A percentile compares a stretch with the other conserved stretches of the same genome.
phyloP scores from a whole-genome alignment of 2,797 vertebrate species.

The Tachyglossus aculeatus region DNA sequence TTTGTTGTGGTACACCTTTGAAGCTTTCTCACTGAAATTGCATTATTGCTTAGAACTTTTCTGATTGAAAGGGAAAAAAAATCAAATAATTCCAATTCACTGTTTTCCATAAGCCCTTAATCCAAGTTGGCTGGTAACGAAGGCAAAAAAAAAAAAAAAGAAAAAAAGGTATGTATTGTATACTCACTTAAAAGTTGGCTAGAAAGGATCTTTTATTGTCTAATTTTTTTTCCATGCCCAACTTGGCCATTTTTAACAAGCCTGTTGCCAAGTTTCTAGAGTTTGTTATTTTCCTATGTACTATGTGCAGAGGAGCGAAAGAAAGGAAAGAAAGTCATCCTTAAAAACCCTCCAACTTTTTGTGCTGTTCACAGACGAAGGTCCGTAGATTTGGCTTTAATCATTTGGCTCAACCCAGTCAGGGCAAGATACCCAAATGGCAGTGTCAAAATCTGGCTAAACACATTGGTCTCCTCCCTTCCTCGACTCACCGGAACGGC shows the following conservation, averaged over 20 bases:
- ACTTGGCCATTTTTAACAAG: constrained; percentile 18
- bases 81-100: constrained; percentile 40
- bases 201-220: constrained; percentile 46
- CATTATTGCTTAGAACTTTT: constrained; percentile 21
- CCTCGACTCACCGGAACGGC: not conserved
- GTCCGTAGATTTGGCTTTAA: not conserved
- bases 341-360: not conserved
- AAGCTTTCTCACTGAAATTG: constrained; percentile 11
- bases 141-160: not conserved
- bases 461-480: not conserved
- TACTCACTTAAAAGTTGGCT: constrained; percentile 41
- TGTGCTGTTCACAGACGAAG: not conserved
- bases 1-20: constrained; percentile 2
- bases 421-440: not conserved
- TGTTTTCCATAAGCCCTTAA: constrained; percentile 46
- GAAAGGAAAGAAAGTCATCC: constrained; percentile 8
- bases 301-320: constrained; percentile 12
- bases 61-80: not conserved
- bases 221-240: constrained; percentile 34
- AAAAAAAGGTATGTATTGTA: constrained; percentile 34
- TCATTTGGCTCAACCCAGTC: not conserved
- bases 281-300: constrained; percentile 12
- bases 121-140: constrained; percentile 46
- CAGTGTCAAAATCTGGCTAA: not conserved
- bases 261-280: not conserved